These are phyloP conservation scores for Megalops cyprinoides DNA, from an alignment of 2,797 vertebrate species.

Conservation along the genomic window DNA sequence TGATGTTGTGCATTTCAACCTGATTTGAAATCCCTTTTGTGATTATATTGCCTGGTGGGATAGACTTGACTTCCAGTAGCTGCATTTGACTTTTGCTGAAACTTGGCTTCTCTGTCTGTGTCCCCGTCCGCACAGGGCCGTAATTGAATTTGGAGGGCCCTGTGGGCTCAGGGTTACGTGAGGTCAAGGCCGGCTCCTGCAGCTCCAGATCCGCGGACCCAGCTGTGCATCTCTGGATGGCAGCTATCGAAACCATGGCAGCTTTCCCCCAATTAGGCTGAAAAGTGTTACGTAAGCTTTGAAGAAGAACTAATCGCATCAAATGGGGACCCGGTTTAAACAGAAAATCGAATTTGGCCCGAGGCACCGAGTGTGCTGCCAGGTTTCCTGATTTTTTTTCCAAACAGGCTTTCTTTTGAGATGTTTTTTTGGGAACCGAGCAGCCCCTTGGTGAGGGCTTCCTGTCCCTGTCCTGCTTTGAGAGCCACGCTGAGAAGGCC, in stretches of 20 bases:
- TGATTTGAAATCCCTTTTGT: background rate
- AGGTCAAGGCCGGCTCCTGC: slow-evolving; percentile 3
- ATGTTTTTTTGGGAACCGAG: background rate
- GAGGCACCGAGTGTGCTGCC: slow-evolving; percentile 28
- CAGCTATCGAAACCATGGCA: slow-evolving; percentile 1
- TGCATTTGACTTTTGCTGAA: background rate
- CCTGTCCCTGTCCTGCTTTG: slow-evolving; percentile 23
- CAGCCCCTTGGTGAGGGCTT: slow-evolving; percentile 21
- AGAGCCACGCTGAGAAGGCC: background rate
- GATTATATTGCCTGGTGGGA: slow-evolving; percentile 1
- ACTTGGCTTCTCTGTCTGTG: background rate
- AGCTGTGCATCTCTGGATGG: background rate
- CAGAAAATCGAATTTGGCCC: slow-evolving; percentile 35
- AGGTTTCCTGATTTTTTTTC: slow-evolving; percentile 28
- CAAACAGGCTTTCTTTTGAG: slow-evolving; percentile 21
- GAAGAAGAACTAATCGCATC: slow-evolving; percentile 10
- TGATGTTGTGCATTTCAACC: background rate
- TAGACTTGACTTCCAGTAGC: background rate
- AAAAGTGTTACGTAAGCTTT: slow-evolving; percentile 17
- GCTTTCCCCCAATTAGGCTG: background rate
- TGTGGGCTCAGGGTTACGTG: background rate
- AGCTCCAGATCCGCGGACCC: slow-evolving; percentile 10
- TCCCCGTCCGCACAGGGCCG: background rate
- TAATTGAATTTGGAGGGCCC: slow-evolving; percentile 5
- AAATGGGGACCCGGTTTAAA: slow-evolving; percentile 23